Evolutionary conservation across 2,797 vertebrate species (phyloP).

Genomic region (Apodemus agrarius): DNA sequence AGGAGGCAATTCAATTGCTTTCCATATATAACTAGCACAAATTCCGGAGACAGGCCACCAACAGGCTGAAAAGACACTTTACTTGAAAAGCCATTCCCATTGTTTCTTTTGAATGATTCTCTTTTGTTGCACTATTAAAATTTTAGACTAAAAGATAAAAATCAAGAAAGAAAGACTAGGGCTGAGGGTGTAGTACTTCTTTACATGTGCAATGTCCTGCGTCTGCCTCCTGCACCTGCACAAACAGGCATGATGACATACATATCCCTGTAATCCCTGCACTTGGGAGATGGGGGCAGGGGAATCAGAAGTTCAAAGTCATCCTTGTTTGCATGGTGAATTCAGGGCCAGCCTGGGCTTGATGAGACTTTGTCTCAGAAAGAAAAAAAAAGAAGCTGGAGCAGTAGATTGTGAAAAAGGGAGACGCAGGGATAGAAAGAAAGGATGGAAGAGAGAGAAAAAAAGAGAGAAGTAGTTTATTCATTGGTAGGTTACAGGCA

Average conservation of each 20-base stretch:
- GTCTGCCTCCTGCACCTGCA: background rate
- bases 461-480: background rate
- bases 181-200: background rate
- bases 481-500: background rate
- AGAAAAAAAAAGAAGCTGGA: too few relatives aligned
- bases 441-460: background rate
- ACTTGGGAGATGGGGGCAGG: background rate
- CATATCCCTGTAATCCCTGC: background rate
- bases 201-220: background rate
- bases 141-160: background rate
- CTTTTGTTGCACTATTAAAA: background rate
- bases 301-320: background rate
- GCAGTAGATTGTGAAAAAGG: too few relatives aligned
- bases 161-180: background rate
- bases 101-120: background rate
- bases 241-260: background rate
- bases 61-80: slow-evolving; percentile 11
- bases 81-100: slow-evolving; percentile 18
- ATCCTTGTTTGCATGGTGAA: background rate
- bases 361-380: background rate
- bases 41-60: slow-evolving; percentile 21
- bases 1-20: background rate
- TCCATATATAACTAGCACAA: background rate
- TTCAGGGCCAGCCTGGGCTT: background rate
- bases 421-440: background rate